Evolutionary conservation across 2,113 vertebrate species (phyloP).

Genomic region (Arenaria interpres): DNA sequence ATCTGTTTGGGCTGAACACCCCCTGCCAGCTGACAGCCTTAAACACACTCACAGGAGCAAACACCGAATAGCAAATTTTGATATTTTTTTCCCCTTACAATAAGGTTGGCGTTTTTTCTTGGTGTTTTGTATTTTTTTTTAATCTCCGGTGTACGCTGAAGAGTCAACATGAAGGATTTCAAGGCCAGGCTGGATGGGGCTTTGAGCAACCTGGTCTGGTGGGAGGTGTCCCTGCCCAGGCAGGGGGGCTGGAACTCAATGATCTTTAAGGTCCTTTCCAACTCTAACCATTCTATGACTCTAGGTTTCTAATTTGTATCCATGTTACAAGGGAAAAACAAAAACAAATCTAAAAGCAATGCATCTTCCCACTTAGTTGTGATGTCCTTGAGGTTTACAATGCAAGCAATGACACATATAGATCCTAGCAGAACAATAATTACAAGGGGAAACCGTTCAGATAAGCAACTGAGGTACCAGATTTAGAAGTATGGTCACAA

Average conservation of each 20-base stretch:
- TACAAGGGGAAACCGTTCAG: neutral
- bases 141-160: fast-evolving
- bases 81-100: neutral
- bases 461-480: neutral
- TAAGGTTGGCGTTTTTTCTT: too few species aligned
- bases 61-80: neutral
- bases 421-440: neutral
- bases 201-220: neutral
- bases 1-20: slow-evolving; percentile 26
- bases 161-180: neutral
- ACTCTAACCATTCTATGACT: neutral
- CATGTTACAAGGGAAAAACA: neutral
- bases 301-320: neutral
- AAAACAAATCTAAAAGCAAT: neutral
- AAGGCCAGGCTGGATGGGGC: neutral
- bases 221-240: neutral
- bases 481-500: neutral
- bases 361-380: neutral
- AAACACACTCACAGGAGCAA: neutral
- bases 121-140: neutral
- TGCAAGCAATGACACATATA: neutral
- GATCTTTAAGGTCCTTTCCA: neutral
- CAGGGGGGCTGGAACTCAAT: neutral
- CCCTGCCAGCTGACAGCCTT: neutral
- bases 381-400: neutral